phyloP scores from a whole-genome alignment of 2,113 vertebrate species.

The Aythya baeri region DNA sequence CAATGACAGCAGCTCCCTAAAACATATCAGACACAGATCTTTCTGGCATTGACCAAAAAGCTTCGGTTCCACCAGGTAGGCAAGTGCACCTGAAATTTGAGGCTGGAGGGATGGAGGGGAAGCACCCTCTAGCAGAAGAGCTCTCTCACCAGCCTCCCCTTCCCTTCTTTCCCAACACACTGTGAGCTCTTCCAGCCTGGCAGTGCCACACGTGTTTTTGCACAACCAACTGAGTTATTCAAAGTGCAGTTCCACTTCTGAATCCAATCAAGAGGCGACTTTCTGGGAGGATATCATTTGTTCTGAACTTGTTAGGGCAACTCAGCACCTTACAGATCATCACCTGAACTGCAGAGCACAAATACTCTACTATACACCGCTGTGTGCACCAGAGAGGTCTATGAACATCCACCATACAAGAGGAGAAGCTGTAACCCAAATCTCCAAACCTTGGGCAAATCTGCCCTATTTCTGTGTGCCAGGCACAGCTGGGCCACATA shows the following conservation, averaged over 20 bases:
- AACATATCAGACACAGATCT: not conserved
- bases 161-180: not conserved
- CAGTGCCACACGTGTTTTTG: not conserved
- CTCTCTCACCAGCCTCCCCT: not conserved
- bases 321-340: not conserved
- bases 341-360: not conserved
- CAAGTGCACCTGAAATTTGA: not conserved
- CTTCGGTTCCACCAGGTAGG: not conserved
- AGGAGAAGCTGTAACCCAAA: not conserved
- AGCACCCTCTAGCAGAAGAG: not conserved
- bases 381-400: not conserved
- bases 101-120: not conserved
- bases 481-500: not conserved
- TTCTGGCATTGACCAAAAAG: not conserved
- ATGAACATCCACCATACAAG: not conserved
- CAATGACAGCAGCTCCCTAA: not conserved
- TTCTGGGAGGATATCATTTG: not conserved
- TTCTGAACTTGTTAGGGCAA: not conserved
- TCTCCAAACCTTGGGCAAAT: not conserved
- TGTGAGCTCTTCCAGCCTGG: not conserved
- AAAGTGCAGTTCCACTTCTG: not conserved
- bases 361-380: not conserved
- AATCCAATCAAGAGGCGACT: not conserved
- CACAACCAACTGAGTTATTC: not conserved
- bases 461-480: not conserved